phyloP scores from a whole-genome alignment of 2,797 vertebrate genomes.

The Poeciliopsis turneri region DNA sequence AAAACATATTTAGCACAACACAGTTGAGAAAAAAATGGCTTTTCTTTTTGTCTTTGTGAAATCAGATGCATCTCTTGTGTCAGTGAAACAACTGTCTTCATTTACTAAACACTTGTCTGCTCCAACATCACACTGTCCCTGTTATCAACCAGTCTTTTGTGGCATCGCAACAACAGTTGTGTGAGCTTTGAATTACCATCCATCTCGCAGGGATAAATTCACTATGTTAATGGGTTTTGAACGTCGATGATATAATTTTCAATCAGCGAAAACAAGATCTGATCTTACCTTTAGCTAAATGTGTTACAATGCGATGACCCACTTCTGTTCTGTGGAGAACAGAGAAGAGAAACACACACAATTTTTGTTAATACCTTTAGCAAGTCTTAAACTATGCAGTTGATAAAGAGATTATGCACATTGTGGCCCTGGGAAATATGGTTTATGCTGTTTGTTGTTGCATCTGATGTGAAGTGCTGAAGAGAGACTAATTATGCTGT shows the following conservation, averaged over 20 bases:
- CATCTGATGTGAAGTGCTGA: neutral
- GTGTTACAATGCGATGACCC: constrained; percentile 58
- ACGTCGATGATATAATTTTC: constrained; percentile 15
- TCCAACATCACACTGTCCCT: constrained; percentile 60
- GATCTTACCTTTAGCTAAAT: constrained; percentile 76
- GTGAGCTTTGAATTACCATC: constrained; percentile 38
- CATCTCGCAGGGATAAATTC: constrained; percentile 42
- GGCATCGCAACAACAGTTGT: constrained; percentile 68
- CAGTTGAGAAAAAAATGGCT: constrained; percentile 19
- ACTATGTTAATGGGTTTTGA: constrained; percentile 44
- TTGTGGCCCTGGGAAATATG: constrained; percentile 8
- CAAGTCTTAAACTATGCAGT: neutral
- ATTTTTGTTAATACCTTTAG: constrained; percentile 11
- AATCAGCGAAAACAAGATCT: constrained; percentile 16
- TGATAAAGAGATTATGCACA: constrained; percentile 9
- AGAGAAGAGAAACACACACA: constrained; percentile 29
- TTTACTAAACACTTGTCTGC: constrained; percentile 66
- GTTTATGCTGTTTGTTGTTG: constrained; percentile 10
- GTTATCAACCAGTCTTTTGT: constrained; percentile 65
- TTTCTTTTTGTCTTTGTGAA: constrained; percentile 49
- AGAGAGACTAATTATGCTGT: constrained; percentile 5
- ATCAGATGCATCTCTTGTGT: constrained; percentile 45
- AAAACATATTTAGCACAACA: constrained; percentile 17
- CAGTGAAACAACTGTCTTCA: constrained; percentile 51
- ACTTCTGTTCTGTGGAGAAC: constrained; percentile 67